Percentiles rank a stretch among this genome's conserved stretches.
These are phyloP conservation scores for Xylocampa areola DNA, from an alignment of 2,888 invertebrate species.

Conservation along the genomic window DNA sequence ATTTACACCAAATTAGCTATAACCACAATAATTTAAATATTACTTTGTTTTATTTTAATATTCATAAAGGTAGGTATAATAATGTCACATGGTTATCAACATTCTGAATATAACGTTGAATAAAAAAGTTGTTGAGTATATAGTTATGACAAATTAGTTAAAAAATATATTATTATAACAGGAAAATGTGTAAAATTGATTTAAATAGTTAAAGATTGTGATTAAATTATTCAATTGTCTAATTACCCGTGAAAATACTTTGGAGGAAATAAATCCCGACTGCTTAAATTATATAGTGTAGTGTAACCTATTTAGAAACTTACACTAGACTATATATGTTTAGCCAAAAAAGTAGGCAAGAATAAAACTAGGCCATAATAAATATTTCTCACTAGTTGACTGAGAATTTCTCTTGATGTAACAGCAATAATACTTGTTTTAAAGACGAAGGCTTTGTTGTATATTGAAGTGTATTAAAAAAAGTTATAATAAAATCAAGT, in stretches of 20 bases:
- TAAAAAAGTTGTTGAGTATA: too few species aligned
- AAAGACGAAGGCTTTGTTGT: too few species aligned
- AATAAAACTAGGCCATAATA: slow-evolving; percentile 24
- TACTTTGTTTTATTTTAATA: too few species aligned
- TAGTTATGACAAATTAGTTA: too few species aligned
- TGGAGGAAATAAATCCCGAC: neutral
- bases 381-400: slow-evolving; percentile 2
- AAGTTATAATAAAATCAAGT: too few species aligned
- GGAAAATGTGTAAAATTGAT: neutral
- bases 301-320: neutral
- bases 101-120: too few species aligned
- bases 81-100: too few species aligned
- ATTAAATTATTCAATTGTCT: neutral
- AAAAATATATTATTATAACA: too few species aligned
- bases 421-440: slow-evolving; percentile 17
- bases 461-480: too few species aligned
- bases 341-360: slow-evolving; percentile 27
- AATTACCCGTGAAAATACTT: slow-evolving; percentile 17
- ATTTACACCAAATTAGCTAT: too few species aligned
- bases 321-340: slow-evolving; percentile 7
- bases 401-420: slow-evolving; percentile 2
- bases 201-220: neutral
- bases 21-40: too few species aligned
- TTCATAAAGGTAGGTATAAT: too few species aligned
- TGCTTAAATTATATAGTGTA: neutral